Base-by-base conservation (phyloP, 2,113 vertebrate genomes). In the Rhinichthys klamathensis region DNA sequence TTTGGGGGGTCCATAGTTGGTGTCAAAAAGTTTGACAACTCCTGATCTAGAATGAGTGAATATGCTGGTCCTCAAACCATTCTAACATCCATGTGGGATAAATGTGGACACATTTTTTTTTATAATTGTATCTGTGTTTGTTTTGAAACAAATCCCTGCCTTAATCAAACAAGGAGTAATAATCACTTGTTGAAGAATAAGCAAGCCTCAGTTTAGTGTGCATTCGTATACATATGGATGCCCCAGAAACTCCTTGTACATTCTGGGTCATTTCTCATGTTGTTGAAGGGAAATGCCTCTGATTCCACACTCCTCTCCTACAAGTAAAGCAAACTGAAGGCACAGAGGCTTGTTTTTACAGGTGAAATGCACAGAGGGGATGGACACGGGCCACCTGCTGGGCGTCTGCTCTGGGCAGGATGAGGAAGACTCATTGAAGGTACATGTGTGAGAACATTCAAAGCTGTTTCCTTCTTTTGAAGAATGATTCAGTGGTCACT, bases 311-410 rank as follows among this genome's bases (percentile, higher is more conserved):
- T 87, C 84, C 83, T 88, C 90, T 84, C 80, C 46, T 85, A 76
- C 81, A 81, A 87, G 75, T 76, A 91, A 93, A 92, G 92, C 87
- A 93, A 93, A 90, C 87, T 90, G 81, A 89, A 30, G 70, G 69
- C 84, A 89, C 85, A 58, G 86, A 86, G 78, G 87, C 84, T 89
- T 95, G 93, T 95, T 94, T 93, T 93, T 83, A 91, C 94, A 96
- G 96, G 93, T 97, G 93, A 93, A 91, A 92, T 97, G 96, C 94
- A 93, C 90, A n/a, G 93, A 94, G 84, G 93, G 93, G 56, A 44
- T 90, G 30, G 44, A 80, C 0, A 70, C 86, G 5, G 88, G 92
- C 69, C 89, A 91, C 38, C 91, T 96, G 86, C 93, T 92, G 25
- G 94, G 93, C n/a, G 89, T 91, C 87, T 97, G 95, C 91, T 90